Percentiles rank a stretch among this genome's conserved stretches.
Conservation (phyloP, 2,797 vertebrate genomes). For the Pempheris klunzingeri region DNA sequence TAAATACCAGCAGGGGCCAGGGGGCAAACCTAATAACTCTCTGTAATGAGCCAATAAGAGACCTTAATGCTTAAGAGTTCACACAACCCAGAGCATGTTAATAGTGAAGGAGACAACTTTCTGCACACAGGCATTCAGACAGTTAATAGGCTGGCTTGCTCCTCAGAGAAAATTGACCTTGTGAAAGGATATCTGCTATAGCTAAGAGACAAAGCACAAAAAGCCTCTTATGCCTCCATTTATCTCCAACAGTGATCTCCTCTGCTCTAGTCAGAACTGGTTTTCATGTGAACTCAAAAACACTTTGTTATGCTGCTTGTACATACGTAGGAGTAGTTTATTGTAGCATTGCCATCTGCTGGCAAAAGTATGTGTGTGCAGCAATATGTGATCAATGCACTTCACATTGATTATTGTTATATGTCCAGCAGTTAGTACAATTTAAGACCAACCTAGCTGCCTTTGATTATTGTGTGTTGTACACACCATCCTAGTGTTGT, state of each 20-base stretch:
- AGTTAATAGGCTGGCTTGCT: constrained; percentile 30
- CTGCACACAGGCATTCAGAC: constrained; percentile 37
- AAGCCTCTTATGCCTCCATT: constrained; percentile 25
- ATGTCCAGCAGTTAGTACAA: background rate
- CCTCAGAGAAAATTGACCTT: constrained; percentile 41
- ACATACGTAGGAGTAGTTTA: background rate
- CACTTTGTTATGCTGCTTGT: background rate
- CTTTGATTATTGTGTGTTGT: background rate
- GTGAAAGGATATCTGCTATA: constrained; percentile 33
- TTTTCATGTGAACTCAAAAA: constrained; percentile 26
- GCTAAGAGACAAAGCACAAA: constrained; percentile 45
- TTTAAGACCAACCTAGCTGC: background rate
- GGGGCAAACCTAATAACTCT: constrained; percentile 73
- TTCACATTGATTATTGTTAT: background rate
- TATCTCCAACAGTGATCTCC: constrained; percentile 37
- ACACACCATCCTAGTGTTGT: background rate
- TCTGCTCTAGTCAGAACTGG: constrained; percentile 20
- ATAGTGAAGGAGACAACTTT: constrained; percentile 46
- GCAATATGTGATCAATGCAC: background rate
- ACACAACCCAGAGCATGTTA: constrained; percentile 62
- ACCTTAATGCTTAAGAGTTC: constrained; percentile 61
- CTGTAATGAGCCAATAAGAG: constrained; percentile 66
- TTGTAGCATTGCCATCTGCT: constrained; percentile 67
- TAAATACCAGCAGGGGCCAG: constrained; percentile 71
- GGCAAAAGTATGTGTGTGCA: constrained; percentile 32